phyloP scores from a whole-genome alignment of 2,797 vertebrate species.

The Eospalax fontanierii region DNA sequence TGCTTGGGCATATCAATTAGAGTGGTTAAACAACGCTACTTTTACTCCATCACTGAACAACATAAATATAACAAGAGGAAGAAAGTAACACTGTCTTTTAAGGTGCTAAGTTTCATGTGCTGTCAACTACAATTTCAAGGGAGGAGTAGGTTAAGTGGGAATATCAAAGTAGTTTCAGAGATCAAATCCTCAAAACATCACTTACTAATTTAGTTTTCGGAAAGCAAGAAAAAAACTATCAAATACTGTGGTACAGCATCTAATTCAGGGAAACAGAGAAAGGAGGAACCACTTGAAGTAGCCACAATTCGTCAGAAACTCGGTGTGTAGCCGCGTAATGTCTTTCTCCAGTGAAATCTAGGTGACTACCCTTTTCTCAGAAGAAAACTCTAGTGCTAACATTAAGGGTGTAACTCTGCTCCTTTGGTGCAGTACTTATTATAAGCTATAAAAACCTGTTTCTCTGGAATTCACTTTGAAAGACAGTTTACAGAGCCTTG shows the following conservation, averaged over 20 bases:
- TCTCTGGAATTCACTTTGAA: constrained; percentile 54
- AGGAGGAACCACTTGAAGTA: constrained; percentile 22
- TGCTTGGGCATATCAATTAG: background rate
- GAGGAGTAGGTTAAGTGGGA: background rate
- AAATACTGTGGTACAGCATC: constrained; percentile 5
- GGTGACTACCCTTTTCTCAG: background rate
- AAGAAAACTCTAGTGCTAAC: constrained; percentile 9
- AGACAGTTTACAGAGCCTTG: constrained; percentile 44
- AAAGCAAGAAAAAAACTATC: constrained; percentile 62
- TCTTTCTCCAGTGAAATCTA: background rate
- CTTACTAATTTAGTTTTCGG: constrained; percentile 57
- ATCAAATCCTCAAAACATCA: background rate
- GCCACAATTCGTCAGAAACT: background rate
- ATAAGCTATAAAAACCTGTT: constrained; percentile 19
- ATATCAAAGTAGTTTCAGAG: constrained; percentile 60
- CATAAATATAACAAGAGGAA: constrained; percentile 13
- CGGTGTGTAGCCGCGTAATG: background rate
- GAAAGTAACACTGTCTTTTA: constrained; percentile 33
- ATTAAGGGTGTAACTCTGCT: background rate
- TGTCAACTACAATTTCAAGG: constrained; percentile 45
- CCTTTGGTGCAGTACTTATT: background rate
- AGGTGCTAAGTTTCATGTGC: constrained; percentile 35
- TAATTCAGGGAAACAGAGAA: constrained; percentile 19
- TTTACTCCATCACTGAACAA: constrained; percentile 50
- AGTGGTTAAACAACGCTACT: constrained; percentile 23